These are phyloP conservation scores for Polymixis flavicincta DNA, from an alignment of 2,888 invertebrate species.

Conservation along the genomic window DNA sequence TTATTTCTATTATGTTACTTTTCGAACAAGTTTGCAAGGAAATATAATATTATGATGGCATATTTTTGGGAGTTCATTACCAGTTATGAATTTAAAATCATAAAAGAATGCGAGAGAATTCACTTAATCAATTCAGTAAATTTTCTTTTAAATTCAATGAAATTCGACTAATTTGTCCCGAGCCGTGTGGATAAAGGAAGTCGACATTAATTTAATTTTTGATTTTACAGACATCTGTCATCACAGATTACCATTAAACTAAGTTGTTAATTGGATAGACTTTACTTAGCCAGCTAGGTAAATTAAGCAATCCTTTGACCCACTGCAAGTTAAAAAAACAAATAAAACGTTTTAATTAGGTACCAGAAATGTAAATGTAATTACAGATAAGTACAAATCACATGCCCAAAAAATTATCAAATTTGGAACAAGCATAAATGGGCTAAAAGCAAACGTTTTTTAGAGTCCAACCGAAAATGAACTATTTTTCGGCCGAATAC, in stretches of 20 bases:
- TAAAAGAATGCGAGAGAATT: background rate
- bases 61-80: background rate
- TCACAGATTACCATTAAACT: background rate
- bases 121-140: no score
- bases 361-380: no score
- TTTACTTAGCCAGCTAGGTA: background rate
- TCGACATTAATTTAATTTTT: background rate
- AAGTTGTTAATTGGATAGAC: background rate
- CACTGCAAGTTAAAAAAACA: background rate
- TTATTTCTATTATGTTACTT: conserved; percentile 15
- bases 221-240: background rate
- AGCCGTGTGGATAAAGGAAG: no score
- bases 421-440: background rate
- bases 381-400: conserved; percentile 1
- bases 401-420: background rate
- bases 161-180: no score
- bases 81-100: background rate
- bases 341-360: conserved; percentile 4
- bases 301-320: background rate
- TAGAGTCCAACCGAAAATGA: background rate
- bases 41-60: background rate
- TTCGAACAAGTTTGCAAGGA: background rate
- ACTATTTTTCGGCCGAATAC: background rate
- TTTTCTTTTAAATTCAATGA: no score
- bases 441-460: background rate